phyloP scores from a whole-genome alignment of 2,888 invertebrate genomes.

The Eubasilissa splendida region DNA sequence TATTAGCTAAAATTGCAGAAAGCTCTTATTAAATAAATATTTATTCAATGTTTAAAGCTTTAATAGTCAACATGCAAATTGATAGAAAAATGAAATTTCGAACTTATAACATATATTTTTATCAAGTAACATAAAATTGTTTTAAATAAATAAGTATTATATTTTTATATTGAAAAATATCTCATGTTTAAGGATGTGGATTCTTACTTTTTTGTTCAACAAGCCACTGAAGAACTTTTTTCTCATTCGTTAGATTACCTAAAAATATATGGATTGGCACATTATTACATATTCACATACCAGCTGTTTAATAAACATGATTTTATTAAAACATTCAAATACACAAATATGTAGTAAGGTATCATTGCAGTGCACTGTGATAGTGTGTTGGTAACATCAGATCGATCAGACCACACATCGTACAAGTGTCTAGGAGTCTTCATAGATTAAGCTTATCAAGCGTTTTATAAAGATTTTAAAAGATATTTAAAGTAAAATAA shows the following conservation, averaged over 20 bases:
- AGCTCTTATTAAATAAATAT: slow-evolving; percentile 37
- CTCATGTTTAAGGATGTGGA: slow-evolving; percentile 67
- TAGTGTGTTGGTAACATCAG: not conserved
- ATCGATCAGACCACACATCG: not conserved
- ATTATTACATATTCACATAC: not conserved
- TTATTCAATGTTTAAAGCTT: slow-evolving; percentile 30
- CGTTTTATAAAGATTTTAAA: no score
- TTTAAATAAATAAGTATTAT: slow-evolving; percentile 3
- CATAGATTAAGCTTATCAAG: no score
- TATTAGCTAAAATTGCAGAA: slow-evolving; percentile 40
- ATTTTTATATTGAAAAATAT: slow-evolving; percentile 29
- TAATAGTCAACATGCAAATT: slow-evolving; percentile 25
- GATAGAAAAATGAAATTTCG: slow-evolving; percentile 2
- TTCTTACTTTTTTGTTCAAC: slow-evolving; percentile 96
- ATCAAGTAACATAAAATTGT: not conserved
- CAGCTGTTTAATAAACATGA: slow-evolving; percentile 38
- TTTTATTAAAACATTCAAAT: not conserved
- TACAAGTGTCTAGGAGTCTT: no score
- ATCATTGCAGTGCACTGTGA: not conserved
- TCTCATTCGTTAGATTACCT: slow-evolving; percentile 96
- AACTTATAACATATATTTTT: slow-evolving; percentile 13
- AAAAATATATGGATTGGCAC: slow-evolving; percentile 66
- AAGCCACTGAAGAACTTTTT: slow-evolving; percentile 96
- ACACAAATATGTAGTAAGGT: not conserved
- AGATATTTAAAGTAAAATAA: no score